Percentiles rank a stretch among this genome's conserved stretches.
Conservation (phyloP, 2,888 invertebrate species). For the Zonitis immaculata region DNA sequence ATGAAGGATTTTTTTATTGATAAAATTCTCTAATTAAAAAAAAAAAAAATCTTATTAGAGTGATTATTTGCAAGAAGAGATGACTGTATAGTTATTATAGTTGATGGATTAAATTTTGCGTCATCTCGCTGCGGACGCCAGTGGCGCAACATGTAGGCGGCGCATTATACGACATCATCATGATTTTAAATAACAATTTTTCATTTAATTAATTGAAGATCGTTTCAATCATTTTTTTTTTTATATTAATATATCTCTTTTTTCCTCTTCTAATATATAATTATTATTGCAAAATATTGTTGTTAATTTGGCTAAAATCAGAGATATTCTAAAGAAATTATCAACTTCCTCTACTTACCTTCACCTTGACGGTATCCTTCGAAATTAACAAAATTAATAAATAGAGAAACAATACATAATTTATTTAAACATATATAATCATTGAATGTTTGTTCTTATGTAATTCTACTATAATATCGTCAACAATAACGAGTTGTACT, state of each 20-base stretch:
- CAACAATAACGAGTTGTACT: too few species aligned
- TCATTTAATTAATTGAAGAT: too few species aligned
- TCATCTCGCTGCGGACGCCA: neutral
- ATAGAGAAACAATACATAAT: constrained; percentile 8
- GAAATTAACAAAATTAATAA: constrained; percentile 18
- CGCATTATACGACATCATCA: neutral
- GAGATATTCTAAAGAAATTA: constrained; percentile 17
- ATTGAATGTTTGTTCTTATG: constrained; percentile 10
- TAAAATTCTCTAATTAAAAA: too few species aligned
- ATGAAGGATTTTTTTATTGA: too few species aligned
- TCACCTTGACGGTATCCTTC: constrained; percentile 18
- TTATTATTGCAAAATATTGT: too few species aligned
- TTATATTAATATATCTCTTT: too few species aligned
- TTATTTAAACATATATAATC: constrained; percentile 20
- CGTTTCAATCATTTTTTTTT: too few species aligned
- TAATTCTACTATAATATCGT: constrained; percentile 15
- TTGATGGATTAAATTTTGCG: neutral
- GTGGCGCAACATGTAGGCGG: neutral
- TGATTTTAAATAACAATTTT: neutral
- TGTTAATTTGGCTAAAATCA: too few species aligned
- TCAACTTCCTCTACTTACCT: constrained; percentile 15
- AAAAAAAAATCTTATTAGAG: too few species aligned
- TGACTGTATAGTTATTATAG: too few species aligned
- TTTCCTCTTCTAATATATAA: too few species aligned
- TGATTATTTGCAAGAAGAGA: neutral